These are phyloP conservation scores for Aix galericulata DNA, from an alignment of 2,113 vertebrate genomes.

Conservation along the genomic window DNA sequence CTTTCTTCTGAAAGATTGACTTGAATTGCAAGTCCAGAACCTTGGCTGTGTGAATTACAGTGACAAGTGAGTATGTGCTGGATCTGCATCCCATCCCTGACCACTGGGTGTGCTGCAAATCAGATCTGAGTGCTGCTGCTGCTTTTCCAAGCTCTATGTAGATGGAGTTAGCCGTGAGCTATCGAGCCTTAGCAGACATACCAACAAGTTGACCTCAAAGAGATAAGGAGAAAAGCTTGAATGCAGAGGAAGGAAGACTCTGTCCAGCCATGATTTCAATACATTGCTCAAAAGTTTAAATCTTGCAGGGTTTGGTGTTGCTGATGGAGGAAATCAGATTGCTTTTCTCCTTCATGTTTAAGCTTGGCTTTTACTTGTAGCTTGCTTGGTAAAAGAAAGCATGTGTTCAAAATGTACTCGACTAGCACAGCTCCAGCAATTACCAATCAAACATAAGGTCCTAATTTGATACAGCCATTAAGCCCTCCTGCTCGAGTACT, in stretches of 20 bases:
- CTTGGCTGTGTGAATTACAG: background rate
- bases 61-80: background rate
- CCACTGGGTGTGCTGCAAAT: background rate
- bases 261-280: background rate
- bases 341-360: background rate
- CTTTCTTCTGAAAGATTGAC: background rate
- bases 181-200: background rate
- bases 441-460: background rate
- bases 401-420: background rate
- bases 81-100: background rate
- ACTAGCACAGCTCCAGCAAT: constrained; percentile 1
- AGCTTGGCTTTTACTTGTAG: background rate
- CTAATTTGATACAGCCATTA: constrained; percentile 4
- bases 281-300: background rate
- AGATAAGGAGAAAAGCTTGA: background rate
- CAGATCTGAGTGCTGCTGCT: background rate
- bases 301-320: background rate
- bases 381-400: background rate
- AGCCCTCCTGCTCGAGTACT: background rate
- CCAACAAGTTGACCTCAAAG: background rate
- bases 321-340: background rate
- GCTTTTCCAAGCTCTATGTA: background rate
- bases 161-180: background rate
- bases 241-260: background rate
- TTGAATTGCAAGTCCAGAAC: background rate